phyloP scores from a whole-genome alignment of 1,140 invertebrate genomes.

The Calephelis nemesis region DNA sequence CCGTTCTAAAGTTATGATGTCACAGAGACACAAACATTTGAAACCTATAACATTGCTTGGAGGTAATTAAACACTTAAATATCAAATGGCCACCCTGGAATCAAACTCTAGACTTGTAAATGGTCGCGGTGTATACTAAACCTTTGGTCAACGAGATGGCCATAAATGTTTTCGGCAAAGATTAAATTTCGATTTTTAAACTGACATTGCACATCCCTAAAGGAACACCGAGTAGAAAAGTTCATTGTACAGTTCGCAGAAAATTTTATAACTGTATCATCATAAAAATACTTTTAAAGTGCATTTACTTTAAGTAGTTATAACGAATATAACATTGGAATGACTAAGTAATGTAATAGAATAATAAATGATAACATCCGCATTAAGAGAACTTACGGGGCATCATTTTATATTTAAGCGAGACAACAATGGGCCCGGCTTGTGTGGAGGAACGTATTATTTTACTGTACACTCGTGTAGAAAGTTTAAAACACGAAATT shows the following conservation, averaged over 20 bases:
- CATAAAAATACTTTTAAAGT: conserved; percentile 9
- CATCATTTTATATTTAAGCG: conserved; percentile 66
- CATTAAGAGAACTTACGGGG: conserved; percentile 66
- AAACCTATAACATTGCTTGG: too few species aligned
- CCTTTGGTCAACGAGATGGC: too few species aligned
- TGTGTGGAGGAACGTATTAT: conserved; percentile 61
- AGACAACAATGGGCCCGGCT: conserved; percentile 58
- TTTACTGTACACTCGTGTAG: conserved; percentile 56
- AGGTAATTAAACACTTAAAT: too few species aligned
- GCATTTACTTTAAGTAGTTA: conserved; percentile 18
- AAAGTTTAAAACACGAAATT: conserved; percentile 40
- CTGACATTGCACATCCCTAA: neutral
- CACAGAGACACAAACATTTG: too few species aligned
- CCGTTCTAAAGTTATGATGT: too few species aligned
- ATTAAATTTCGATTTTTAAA: neutral
- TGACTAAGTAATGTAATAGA: conserved; percentile 66
- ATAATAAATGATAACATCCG: conserved; percentile 77
- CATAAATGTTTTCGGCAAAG: too few species aligned
- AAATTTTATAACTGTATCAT: neutral
- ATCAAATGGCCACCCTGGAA: too few species aligned
- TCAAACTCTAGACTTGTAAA: too few species aligned
- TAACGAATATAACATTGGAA: conserved; percentile 41
- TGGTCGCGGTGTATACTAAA: too few species aligned
- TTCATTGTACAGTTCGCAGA: neutral
- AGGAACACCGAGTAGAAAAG: conserved; percentile 9